Evolutionary conservation across 2,888 invertebrate species (phyloP).

Genomic region (Nomada fabriciana): DNA sequence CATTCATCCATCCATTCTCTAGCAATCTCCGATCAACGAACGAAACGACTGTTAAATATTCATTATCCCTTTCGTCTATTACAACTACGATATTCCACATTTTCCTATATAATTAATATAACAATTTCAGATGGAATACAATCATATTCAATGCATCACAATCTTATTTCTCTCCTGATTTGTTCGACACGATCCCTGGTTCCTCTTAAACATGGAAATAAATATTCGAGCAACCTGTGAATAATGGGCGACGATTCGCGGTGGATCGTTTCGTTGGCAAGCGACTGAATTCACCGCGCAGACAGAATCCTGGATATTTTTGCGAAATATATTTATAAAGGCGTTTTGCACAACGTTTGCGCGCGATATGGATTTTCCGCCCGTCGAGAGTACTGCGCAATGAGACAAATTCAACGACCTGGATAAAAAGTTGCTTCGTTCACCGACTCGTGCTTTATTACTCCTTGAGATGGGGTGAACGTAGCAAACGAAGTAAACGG

Average conservation of each 20-base stretch:
- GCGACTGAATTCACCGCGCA: not conserved
- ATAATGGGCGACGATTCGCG: not conserved
- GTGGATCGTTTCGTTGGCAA: not conserved
- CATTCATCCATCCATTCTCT: too few species aligned
- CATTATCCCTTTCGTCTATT: too few species aligned
- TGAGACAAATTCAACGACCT: conserved; percentile 47
- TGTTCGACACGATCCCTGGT: not conserved
- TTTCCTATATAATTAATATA: too few species aligned
- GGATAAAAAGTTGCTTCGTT: conserved; percentile 40
- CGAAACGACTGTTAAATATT: too few species aligned
- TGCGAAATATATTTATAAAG: not conserved
- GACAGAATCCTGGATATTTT: not conserved
- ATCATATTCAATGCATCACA: too few species aligned
- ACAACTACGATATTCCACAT: too few species aligned
- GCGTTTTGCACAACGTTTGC: conserved; percentile 11
- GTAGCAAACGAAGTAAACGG: not conserved
- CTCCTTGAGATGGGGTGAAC: not conserved
- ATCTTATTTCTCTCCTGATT: not conserved
- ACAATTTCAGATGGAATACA: too few species aligned
- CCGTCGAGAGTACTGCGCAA: conserved; percentile 33
- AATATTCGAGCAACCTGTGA: not conserved
- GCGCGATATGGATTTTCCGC: conserved; percentile 44
- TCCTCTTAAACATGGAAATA: not conserved
- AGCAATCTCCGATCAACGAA: too few species aligned
- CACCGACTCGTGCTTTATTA: conserved; percentile 33